Evolutionary conservation across 2,888 invertebrate genomes (phyloP), one percentile per base, ranked within the genome.

Genomic region (Cosmia pyralina): DNA sequence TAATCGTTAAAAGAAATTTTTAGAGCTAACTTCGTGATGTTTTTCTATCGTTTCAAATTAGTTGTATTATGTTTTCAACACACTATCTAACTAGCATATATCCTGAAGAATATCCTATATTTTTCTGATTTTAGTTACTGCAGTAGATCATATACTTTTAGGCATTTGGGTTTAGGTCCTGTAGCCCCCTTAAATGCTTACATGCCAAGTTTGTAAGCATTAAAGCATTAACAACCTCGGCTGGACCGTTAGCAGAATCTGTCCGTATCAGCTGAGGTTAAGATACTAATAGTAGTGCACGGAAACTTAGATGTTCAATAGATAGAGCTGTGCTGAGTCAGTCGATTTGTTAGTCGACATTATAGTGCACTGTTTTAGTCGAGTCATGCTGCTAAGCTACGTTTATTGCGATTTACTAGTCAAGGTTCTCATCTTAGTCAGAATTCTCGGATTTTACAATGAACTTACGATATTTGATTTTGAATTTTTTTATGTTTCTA

Each of bases 171-270:
- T 28, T 28, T 28, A 28, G 28, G 28, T 1, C 28, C 28, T 28
- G 28, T 28, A 28, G 28, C 3, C 28, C 28, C 28, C 28, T 28
- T 28, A 28, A n/a, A 38, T 38, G 38, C 38, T 38, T 52, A n/a
- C 41, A 41, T 50, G 15, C 11, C 22, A 46, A 53, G 15, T 50
- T 38, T 52, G 28, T 34, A 17, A 52, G 34, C 38, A 63, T 55
- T 53, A 34, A n/a, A 53, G 19, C 53, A 38, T 46, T 72, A 48
- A 46, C 8, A 62, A 57, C 41, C 28, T 55, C 46, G 0, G n/a
- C 10, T 17, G 28, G 52, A 15, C 67, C 28, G 48, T 69, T 65
- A 52, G 19, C 34, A 65, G 34, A 48, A 75, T 38, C 46, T 59
- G 48, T 28, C 46, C 48, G 58, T 68, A 55, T 53, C 59, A 52